phyloP scores from a whole-genome alignment of 2,888 invertebrate genomes.

The Scrobipalpa costella region DNA sequence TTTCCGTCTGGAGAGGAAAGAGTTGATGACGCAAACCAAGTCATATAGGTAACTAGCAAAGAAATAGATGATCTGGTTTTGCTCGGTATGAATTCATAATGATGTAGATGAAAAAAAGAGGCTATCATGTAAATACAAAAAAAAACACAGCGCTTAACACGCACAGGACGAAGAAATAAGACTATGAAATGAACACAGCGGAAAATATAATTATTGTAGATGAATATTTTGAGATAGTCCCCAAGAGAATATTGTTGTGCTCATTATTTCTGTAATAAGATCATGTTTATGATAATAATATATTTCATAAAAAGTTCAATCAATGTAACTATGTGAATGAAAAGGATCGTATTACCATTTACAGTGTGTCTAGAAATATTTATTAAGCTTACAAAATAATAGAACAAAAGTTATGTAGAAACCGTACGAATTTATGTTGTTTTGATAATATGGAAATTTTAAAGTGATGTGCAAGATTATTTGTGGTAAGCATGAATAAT shows the following conservation, averaged over 20 bases:
- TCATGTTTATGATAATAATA: not conserved
- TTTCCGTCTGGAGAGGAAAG: too few relatives aligned
- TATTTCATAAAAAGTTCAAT: not conserved
- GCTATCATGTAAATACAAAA: not conserved
- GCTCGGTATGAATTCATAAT: not conserved
- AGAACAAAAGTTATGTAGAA: too few relatives aligned
- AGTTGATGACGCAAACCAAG: too few relatives aligned
- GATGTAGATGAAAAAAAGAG: not conserved
- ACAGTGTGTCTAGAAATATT: too few relatives aligned
- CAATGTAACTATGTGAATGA: not conserved
- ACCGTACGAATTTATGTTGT: too few relatives aligned
- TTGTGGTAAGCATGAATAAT: too few relatives aligned
- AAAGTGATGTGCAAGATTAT: too few relatives aligned
- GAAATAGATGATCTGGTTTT: not conserved
- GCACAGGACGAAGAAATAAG: not conserved
- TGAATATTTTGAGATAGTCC: constrained; percentile 13
- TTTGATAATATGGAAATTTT: too few relatives aligned
- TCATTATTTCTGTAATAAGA: not conserved
- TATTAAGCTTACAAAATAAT: too few relatives aligned
- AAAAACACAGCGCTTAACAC: not conserved
- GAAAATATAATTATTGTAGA: not conserved
- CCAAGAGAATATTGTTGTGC: not conserved
- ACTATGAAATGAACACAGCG: not conserved
- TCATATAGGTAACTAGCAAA: too few relatives aligned
- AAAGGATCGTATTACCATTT: too few relatives aligned